Percentiles rank a stretch among this genome's conserved stretches.
Conservation (phyloP, 2,888 invertebrate species). For the Rhingia campestris region DNA sequence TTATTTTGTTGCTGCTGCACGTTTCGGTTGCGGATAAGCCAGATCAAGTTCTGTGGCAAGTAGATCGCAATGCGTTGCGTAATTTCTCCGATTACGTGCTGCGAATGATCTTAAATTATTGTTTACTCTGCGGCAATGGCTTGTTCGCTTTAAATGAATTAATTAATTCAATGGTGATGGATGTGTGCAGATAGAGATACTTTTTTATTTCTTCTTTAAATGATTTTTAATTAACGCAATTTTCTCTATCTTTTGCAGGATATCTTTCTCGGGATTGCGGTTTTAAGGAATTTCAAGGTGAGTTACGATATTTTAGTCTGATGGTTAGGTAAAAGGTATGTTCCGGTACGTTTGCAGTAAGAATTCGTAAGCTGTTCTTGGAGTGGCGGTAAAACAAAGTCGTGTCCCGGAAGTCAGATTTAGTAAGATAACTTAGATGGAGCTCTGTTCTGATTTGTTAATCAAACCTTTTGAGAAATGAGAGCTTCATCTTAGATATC, state of each 20-base stretch:
- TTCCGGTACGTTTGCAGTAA: too few relatives aligned
- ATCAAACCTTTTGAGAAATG: too few relatives aligned
- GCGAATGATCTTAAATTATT: slow-evolving; percentile 22
- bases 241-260: slow-evolving; percentile 19
- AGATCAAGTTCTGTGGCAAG: background rate
- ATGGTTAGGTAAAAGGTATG: background rate
- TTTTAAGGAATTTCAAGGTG: slow-evolving; percentile 19
- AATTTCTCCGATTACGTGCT: slow-evolving; percentile 9
- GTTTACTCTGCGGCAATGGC: slow-evolving; percentile 7
- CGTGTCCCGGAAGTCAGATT: too few relatives aligned
- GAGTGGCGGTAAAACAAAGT: too few relatives aligned
- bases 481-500: too few relatives aligned
- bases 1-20: background rate
- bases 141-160: slow-evolving; percentile 12
- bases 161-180: slow-evolving; percentile 15
- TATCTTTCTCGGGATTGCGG: slow-evolving; percentile 8
- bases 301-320: background rate
- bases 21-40: slow-evolving; percentile 19
- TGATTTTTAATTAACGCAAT: background rate
- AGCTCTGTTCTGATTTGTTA: too few relatives aligned
- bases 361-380: too few relatives aligned
- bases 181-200: background rate
- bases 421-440: too few relatives aligned
- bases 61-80: slow-evolving; percentile 15
- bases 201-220: background rate